Evolutionary conservation across 2,797 vertebrate species (phyloP).

Genomic region (Manis crassicaudata): DNA sequence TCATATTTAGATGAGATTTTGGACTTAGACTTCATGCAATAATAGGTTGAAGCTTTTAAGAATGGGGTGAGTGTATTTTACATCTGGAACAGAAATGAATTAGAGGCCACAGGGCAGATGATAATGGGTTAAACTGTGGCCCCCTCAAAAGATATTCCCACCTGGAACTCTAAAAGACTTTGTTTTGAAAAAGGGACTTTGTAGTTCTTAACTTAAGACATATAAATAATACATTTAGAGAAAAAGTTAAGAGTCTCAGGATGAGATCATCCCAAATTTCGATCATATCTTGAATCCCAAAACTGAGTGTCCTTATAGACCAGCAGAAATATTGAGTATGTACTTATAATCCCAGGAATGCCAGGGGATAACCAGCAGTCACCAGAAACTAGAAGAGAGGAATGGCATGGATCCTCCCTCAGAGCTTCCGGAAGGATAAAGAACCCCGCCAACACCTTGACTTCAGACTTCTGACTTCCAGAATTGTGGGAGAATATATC

Average conservation of each 20-base stretch:
- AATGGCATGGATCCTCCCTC: too few species aligned
- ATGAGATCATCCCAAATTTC: background rate
- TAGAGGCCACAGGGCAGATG: background rate
- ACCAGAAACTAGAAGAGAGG: background rate
- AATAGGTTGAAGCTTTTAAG: background rate
- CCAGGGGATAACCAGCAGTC: accelerated
- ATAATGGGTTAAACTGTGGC: background rate
- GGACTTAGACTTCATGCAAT: background rate
- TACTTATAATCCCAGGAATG: background rate
- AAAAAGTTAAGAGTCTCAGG: background rate
- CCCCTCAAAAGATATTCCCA: background rate
- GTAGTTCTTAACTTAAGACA: background rate
- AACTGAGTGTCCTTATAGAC: background rate
- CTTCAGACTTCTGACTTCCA: background rate
- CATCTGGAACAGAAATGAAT: background rate
- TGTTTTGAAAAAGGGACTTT: background rate
- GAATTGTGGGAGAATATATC: background rate
- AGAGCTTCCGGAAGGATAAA: background rate
- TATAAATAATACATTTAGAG: too few species aligned
- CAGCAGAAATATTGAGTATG: background rate
- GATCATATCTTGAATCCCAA: background rate
- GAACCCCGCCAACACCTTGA: background rate
- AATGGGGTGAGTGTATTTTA: background rate
- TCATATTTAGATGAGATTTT: background rate
- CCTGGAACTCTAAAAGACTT: background rate